Percentiles rank a stretch among this genome's conserved stretches.
These are phyloP conservation scores for Trisateles emortualis DNA, from an alignment of 2,888 invertebrate species.

Conservation along the genomic window DNA sequence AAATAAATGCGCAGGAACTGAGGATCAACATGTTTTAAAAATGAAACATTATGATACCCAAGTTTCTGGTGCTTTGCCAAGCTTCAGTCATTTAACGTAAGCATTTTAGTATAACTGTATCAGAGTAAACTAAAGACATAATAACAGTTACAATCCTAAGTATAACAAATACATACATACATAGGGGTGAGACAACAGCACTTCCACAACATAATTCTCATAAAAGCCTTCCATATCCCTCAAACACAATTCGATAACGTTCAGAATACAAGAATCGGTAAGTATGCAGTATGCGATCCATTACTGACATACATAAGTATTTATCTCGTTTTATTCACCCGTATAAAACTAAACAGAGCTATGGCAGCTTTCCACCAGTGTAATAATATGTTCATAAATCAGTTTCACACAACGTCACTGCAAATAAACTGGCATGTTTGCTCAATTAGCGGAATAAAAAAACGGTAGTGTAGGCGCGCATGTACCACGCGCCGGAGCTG, in stretches of 20 bases:
- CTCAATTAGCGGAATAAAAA: conserved; percentile 64
- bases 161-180: conserved; percentile 29
- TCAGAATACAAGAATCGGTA: conserved; percentile 56
- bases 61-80: conserved; percentile 44
- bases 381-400: conserved; percentile 58
- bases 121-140: conserved; percentile 22
- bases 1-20: conserved; percentile 10
- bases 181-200: conserved; percentile 35
- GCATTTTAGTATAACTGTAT: conserved; percentile 15
- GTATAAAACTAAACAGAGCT: conserved; percentile 57
- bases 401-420: conserved; percentile 78
- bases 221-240: conserved; percentile 46
- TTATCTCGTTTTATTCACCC: conserved; percentile 66
- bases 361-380: conserved; percentile 65
- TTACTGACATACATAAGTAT: conserved; percentile 54
- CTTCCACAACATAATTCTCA: conserved; percentile 42
- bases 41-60: conserved; percentile 24
- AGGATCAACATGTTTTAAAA: conserved; percentile 15
- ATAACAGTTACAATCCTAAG: conserved; percentile 19
- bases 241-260: conserved; percentile 56
- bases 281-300: conserved; percentile 49
- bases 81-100: conserved; percentile 26
- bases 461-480: conserved; percentile 57
- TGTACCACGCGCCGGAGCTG: conserved; percentile 76
- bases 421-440: conserved; percentile 73